Percentiles rank a stretch among this genome's conserved stretches.
phyloP scores from a whole-genome alignment of 2,797 vertebrate species.

The Pitangus sulphuratus region DNA sequence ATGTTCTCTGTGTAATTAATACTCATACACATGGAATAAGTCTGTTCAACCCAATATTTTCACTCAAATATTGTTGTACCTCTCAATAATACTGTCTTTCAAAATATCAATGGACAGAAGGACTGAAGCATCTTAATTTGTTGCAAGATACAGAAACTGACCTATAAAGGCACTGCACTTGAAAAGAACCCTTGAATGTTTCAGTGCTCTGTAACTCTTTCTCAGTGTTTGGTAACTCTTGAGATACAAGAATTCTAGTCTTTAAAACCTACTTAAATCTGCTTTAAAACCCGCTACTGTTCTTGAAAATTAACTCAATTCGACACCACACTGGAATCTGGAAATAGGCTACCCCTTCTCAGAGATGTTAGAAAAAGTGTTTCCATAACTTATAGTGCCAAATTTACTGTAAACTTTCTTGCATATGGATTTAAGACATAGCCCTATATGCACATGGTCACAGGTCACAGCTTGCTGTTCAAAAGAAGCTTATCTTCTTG shows the following conservation, averaged over 20 bases:
- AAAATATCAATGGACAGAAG: not conserved
- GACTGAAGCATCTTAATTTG: not conserved
- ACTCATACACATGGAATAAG: not conserved
- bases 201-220: not conserved
- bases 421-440: not conserved
- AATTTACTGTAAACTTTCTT: not conserved
- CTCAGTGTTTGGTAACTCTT: not conserved
- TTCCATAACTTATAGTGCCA: not conserved
- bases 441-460: not conserved
- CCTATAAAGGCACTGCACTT: not conserved
- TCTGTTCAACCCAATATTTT: not conserved
- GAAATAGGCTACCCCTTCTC: not conserved
- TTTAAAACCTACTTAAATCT: not conserved
- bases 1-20: not conserved
- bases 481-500: not conserved
- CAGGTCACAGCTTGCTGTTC: not conserved
- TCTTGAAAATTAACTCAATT: not conserved
- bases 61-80: not conserved
- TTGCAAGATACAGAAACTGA: not conserved
- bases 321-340: not conserved
- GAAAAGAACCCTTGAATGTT: not conserved
- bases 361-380: not conserved
- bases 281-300: not conserved
- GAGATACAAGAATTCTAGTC: not conserved
- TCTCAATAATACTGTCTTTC: not conserved